Conservation (phyloP, 2,113 vertebrate species). For the Lamprologus speciosus region DNA sequence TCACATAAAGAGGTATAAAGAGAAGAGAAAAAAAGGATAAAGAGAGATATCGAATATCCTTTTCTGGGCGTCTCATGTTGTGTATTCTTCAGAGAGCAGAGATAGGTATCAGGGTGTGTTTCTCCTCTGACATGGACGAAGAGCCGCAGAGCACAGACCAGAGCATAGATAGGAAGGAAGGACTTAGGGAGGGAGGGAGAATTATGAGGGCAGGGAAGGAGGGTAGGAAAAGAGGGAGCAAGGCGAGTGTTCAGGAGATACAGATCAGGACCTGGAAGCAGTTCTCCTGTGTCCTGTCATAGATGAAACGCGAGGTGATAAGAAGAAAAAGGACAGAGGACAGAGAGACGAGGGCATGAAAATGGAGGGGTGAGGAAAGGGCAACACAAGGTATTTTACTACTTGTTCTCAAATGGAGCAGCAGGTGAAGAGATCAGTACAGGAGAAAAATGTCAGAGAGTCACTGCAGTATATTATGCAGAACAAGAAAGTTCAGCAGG, state of each 20-base stretch:
- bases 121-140: slow-evolving; percentile 45
- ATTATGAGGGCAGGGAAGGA: background rate
- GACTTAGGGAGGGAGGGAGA: background rate
- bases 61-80: background rate
- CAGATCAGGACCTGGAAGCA: slow-evolving; percentile 55
- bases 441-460: slow-evolving; percentile 30
- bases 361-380: slow-evolving; percentile 21
- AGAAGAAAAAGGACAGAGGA: slow-evolving; percentile 28
- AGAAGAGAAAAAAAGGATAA: background rate
- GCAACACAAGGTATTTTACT: slow-evolving; percentile 7
- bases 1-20: background rate
- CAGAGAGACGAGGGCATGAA: slow-evolving; percentile 10
- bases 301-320: slow-evolving; percentile 44
- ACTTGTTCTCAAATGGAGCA: slow-evolving; percentile 3
- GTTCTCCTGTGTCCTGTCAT: slow-evolving; percentile 46
- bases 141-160: slow-evolving; percentile 41
- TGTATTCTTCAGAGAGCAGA: slow-evolving; percentile 35
- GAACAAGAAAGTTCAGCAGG: background rate
- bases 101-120: slow-evolving; percentile 54
- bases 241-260: slow-evolving; percentile 22
- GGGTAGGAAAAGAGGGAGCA: background rate
- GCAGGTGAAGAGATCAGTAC: slow-evolving; percentile 2
- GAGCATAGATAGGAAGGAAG: slow-evolving; percentile 3
- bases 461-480: background rate
- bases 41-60: background rate